A percentile compares a stretch with the other conserved stretches of the same genome.
Evolutionary conservation across 2,797 vertebrate genomes (phyloP).

Genomic region (Sebastolobus alascanus): DNA sequence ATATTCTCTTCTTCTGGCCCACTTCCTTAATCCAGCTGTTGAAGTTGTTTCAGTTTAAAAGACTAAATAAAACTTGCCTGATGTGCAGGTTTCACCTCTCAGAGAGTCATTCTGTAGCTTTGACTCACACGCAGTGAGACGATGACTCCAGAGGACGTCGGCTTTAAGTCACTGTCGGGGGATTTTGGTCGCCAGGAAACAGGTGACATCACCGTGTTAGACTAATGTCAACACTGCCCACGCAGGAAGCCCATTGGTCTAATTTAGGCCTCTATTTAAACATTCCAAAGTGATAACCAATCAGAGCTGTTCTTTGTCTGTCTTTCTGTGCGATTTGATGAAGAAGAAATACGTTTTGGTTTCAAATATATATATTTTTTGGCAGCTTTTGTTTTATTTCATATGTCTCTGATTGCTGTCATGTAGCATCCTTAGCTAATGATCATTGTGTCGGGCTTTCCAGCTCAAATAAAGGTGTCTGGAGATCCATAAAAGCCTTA

Average conservation of each 20-base stretch:
- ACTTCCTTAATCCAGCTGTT: neutral
- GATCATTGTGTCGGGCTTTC: neutral
- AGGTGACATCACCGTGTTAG: conserved; percentile 77
- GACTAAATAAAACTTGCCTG: neutral
- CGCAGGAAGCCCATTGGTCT: conserved; percentile 72
- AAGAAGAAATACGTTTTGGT: too few relatives aligned
- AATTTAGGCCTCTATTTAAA: conserved; percentile 73
- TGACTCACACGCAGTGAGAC: conserved; percentile 15
- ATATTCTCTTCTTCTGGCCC: neutral
- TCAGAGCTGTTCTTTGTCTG: conserved; percentile 46
- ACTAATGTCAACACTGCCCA: conserved; percentile 71
- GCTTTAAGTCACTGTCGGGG: conserved; percentile 21
- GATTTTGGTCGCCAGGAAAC: conserved; percentile 73
- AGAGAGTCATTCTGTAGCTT: neutral
- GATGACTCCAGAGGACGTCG: conserved; percentile 2
- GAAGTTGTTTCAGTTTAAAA: neutral
- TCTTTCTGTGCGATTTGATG: neutral
- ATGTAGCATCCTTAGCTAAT: neutral
- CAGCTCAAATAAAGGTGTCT: neutral
- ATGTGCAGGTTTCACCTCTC: neutral
- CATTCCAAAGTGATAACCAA: conserved; percentile 60
- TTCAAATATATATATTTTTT: too few relatives aligned
- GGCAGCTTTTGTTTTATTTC: too few relatives aligned
- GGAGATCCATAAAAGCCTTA: too few relatives aligned
- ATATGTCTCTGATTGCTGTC: too few relatives aligned